Conservation (phyloP, 2,113 vertebrate genomes). For the Illadopsis cleaveri region DNA sequence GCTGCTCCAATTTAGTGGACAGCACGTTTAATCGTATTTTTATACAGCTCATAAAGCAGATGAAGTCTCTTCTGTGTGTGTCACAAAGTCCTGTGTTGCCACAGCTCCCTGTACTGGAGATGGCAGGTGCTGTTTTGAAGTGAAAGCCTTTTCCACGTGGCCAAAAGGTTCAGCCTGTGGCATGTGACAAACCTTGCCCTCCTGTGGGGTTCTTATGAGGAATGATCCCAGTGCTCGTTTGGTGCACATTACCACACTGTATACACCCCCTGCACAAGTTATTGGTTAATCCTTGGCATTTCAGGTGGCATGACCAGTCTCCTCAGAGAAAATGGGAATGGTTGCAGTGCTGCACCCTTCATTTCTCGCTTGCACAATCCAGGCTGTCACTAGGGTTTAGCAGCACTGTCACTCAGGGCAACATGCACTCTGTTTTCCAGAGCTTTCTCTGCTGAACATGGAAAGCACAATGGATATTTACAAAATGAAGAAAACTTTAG, state of each 20-base stretch:
- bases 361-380: background rate
- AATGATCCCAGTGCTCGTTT: background rate
- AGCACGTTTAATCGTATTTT: background rate
- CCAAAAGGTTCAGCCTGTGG: background rate
- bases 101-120: background rate
- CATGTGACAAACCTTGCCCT: background rate
- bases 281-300: background rate
- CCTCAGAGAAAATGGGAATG: background rate
- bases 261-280: background rate
- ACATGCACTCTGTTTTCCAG: background rate
- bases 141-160: background rate
- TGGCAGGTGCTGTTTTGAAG: background rate
- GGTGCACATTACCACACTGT: background rate
- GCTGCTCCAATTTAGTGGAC: background rate
- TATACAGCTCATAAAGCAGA: background rate
- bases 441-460: background rate
- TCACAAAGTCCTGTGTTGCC: background rate
- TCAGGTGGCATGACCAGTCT: background rate
- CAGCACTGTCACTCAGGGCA: background rate
- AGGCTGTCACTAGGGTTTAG: background rate
- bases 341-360: background rate
- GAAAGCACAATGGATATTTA: background rate
- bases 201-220: rapidly evolving
- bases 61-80: background rate
- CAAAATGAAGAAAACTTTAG: background rate